Percentiles rank a stretch among this genome's conserved stretches.
Conservation (phyloP, 2,113 vertebrate genomes). For the Tragelaphus buxtoni region DNA sequence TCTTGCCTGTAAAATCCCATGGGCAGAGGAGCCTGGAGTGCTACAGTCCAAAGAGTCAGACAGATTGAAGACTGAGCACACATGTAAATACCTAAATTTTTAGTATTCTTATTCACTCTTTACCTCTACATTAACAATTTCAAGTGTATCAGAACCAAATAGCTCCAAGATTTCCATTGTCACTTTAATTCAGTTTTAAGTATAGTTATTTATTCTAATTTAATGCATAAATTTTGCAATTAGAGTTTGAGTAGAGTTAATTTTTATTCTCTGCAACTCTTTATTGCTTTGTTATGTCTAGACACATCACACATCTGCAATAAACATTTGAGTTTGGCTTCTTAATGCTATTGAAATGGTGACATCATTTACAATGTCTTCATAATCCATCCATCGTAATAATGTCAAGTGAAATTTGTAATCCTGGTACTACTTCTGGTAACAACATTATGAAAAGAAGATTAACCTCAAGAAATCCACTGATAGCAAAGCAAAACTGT, state of each 20-base stretch:
- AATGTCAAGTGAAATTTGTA: slow-evolving; percentile 57
- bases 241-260: slow-evolving; percentile 67
- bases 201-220: slow-evolving; percentile 69
- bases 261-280: slow-evolving; percentile 66
- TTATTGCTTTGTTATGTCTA: slow-evolving; percentile 68
- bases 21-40: not conserved
- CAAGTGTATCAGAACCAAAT: slow-evolving; percentile 40
- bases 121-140: slow-evolving; percentile 22
- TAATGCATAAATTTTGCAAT: slow-evolving; percentile 66
- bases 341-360: slow-evolving; percentile 52
- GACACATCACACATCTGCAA: slow-evolving; percentile 61
- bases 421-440: not conserved
- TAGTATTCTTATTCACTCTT: not conserved
- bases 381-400: slow-evolving; percentile 56
- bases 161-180: slow-evolving; percentile 48
- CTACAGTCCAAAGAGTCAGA: not conserved
- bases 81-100: not conserved
- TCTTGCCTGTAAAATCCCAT: not conserved
- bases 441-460: slow-evolving; percentile 48
- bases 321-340: slow-evolving; percentile 65
- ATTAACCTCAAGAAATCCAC: slow-evolving; percentile 44
- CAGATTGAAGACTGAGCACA: not conserved
- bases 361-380: slow-evolving; percentile 58
- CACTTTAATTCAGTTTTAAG: slow-evolving; percentile 56
- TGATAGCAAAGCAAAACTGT: not conserved